Evolutionary conservation across 2,113 vertebrate genomes (phyloP).

Genomic region (Tetraodon nigroviridis): DNA sequence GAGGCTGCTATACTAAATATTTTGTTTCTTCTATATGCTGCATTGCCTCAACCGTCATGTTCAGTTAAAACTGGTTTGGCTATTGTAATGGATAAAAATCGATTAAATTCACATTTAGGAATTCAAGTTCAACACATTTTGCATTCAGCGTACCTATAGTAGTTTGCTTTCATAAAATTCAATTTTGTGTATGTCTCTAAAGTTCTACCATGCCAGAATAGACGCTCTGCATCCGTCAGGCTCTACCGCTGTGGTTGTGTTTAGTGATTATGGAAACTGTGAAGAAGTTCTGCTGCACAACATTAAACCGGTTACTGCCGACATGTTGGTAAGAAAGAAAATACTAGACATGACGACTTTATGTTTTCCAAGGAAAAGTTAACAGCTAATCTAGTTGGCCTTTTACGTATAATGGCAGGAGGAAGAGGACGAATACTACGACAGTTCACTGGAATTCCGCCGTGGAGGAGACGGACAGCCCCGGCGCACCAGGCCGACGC

Average conservation of each 20-base stretch:
- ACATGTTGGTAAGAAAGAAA: slow-evolving; percentile 81
- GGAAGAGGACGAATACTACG: slow-evolving; percentile 88
- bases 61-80: too few relatives aligned
- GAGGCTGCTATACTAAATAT: too few relatives aligned
- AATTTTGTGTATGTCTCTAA: slow-evolving; percentile 3
- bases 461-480: slow-evolving; percentile 93
- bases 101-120: too few relatives aligned
- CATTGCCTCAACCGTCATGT: too few relatives aligned
- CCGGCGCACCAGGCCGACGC: slow-evolving; percentile 86
- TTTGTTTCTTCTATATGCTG: too few relatives aligned
- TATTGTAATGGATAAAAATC: too few relatives aligned
- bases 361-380: not conserved
- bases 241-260: slow-evolving; percentile 94
- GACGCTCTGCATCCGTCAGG: slow-evolving; percentile 96
- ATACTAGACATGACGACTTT: not conserved
- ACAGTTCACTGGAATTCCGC: slow-evolving; percentile 89
- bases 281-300: slow-evolving; percentile 96
- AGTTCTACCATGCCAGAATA: slow-evolving; percentile 95
- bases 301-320: slow-evolving; percentile 86
- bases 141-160: too few relatives aligned
- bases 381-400: too few relatives aligned
- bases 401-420: slow-evolving; percentile 76
- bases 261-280: slow-evolving; percentile 96
- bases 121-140: too few relatives aligned
- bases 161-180: too few relatives aligned